Evolutionary conservation across 2,888 invertebrate genomes (phyloP), one percentile per base, ranked within the genome.

Genomic region (Thymelicus lineola): DNA sequence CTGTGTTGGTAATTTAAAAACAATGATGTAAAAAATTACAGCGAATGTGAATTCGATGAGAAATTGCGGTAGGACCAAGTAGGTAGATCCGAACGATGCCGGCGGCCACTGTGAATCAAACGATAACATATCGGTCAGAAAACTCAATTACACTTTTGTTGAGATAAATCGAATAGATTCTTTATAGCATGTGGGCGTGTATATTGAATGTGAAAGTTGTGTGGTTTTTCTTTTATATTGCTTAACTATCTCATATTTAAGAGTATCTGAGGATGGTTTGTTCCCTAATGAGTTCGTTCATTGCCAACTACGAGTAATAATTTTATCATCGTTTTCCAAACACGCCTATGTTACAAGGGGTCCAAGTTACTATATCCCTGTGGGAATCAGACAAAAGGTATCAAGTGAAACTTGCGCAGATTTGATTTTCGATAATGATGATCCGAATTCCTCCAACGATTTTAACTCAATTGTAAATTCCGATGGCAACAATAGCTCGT

Each of bases 1-100:
- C 83, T 78, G 79, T 85, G 87, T 80, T 86, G 85, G 88, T 89
- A 91, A 91, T 91, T 91, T 89, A 86, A 90, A 90, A 89, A 90
- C 90, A 91, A 92, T 88, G 87, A 85, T 82, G 86, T 87, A 88
- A 89, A 89, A 89, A 88, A 87, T 85, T 83, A 86, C 80, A 78
- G 85, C 7, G 82, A 86, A 86, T 86, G 84, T 74, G 87, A 85
- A 82, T 88, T 86, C 81, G 79, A 82, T 83, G 80, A 84, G 82
- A 86, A 87, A 90, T 89, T 90, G 89, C 86, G 86, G 83, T 84
- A 80, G 79, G 17, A 15, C 75, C 72, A 67, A 79, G 75, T 82
- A 80, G 78, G 74, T 76, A 58, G 58, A 15, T n/a, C 15, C 36
- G 55, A 20, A 28, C 17, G 20, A 5, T 12, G 62, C 68, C 38